Base-by-base conservation (phyloP, 2,797 vertebrate species). In the Monodelphis domestica region DNA sequence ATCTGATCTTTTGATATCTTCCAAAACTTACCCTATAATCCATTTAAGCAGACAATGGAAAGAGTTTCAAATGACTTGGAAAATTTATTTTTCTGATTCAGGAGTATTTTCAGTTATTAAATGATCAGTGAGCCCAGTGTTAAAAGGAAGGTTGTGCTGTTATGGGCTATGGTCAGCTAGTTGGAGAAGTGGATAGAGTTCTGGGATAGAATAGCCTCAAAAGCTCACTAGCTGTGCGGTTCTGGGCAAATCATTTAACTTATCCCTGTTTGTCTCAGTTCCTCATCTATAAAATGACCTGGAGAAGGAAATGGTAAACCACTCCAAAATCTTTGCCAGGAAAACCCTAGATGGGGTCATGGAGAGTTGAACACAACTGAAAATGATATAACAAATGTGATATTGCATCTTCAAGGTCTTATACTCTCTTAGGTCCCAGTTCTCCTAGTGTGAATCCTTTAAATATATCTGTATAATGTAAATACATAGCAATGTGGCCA, bases 401-500 rank as follows among this genome's bases (percentile, higher is more conserved):
- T n/a, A n/a, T 78, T 78, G 9, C 78, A 26, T 45, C 21, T 78
- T 78, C 38, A 78, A 26, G 24, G 21, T 21, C 38, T 38, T 70
- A 21, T 38, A 45, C 38, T 45, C 70, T 45, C 70, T 45, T 3
- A 10, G 45, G 21, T 45, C 0, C 45, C 93, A 59, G 10, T 89
- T 95, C 45, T 93, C 14, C 54, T 95, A 78, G 78, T 17, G 90
- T 29, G 21, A 12, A 84, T 53, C 57, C 50, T 93, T 91, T 63
- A 89, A 53, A 28, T 93, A 84, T 91, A 33, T 90, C 24, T 88
- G 33, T n/a, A 26, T 92, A 90, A 87, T 17, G 26, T 45, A 45
- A 78, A 70, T 45, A 45, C 78, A 9, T 78, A 10, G 7, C 17
- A 45, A 1, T 45, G 21, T 78, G 70, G n/a, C n/a, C n/a, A 21